A percentile compares a stretch with the other conserved stretches of the same genome.
These are phyloP conservation scores for Agrypnia vestita DNA, from an alignment of 1,140 invertebrate genomes.

Conservation along the genomic window DNA sequence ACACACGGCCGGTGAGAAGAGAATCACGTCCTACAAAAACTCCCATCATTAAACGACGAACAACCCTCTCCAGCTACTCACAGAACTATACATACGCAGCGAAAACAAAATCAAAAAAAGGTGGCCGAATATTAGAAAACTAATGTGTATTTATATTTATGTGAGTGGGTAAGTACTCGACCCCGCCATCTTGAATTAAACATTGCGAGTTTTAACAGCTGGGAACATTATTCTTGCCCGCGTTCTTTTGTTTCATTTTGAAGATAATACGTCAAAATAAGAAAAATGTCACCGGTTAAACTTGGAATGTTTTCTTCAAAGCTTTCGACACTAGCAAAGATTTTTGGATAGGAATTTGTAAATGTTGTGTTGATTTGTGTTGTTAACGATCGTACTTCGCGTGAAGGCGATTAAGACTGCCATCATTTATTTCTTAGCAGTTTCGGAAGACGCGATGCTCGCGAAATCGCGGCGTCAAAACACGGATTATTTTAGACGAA, in stretches of 20 bases:
- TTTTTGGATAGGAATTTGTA: slow-evolving; percentile 13
- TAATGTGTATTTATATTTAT: slow-evolving; percentile 9
- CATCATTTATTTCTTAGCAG: neutral
- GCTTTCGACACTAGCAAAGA: slow-evolving; percentile 17
- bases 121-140: neutral
- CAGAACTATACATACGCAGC: slow-evolving; percentile 12
- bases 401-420: slow-evolving; percentile 20
- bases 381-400: slow-evolving; percentile 9
- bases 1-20: slow-evolving; percentile 86
- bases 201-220: slow-evolving; percentile 44
- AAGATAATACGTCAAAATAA: too few species aligned
- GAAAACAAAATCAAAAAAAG: neutral
- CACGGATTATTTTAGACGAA: too few species aligned
- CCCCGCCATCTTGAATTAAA: slow-evolving; percentile 43
- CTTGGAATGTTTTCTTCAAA: slow-evolving; percentile 25
- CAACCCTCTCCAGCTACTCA: neutral
- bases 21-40: slow-evolving; percentile 77
- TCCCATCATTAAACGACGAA: slow-evolving; percentile 71
- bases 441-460: too few species aligned
- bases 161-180: neutral
- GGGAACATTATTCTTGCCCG: neutral
- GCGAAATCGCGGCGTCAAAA: too few species aligned
- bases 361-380: slow-evolving; percentile 6
- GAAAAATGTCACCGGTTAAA: slow-evolving; percentile 1
- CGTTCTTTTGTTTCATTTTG: too few species aligned